Conservation (phyloP, 2,888 invertebrate genomes). For the Himalopsyche anomala region DNA sequence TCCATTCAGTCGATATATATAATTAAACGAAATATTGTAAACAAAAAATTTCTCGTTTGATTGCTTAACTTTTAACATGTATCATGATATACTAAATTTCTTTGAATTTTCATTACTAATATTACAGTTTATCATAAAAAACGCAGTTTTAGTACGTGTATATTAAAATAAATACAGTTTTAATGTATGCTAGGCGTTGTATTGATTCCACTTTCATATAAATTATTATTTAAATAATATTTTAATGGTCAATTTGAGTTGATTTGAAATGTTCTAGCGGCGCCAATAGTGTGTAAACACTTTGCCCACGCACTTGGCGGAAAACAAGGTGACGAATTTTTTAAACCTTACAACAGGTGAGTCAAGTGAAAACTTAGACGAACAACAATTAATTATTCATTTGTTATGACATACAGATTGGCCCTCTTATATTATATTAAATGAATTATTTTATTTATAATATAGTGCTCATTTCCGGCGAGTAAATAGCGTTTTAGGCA, state of each 20-base stretch:
- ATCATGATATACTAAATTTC: too few relatives aligned
- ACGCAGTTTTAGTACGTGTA: not conserved
- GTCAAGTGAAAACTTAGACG: constrained; percentile 22
- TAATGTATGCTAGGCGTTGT: not conserved
- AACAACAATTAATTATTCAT: too few relatives aligned
- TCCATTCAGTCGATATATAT: too few relatives aligned
- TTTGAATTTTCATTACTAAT: too few relatives aligned
- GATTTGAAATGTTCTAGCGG: constrained; percentile 1
- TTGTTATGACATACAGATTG: too few relatives aligned
- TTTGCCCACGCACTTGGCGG: constrained; percentile 4
- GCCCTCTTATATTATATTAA: too few relatives aligned
- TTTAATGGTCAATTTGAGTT: constrained; percentile 35
- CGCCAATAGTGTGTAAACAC: constrained; percentile 39
- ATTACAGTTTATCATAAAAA: not conserved
- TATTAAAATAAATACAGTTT: constrained; percentile 5
- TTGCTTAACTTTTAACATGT: too few relatives aligned
- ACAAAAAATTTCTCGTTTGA: too few relatives aligned
- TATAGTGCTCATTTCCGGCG: too few relatives aligned
- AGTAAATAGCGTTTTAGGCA: too few relatives aligned
- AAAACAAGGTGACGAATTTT: constrained; percentile 32
- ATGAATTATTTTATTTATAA: too few relatives aligned
- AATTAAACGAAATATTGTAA: too few relatives aligned
- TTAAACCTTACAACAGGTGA: constrained; percentile 4
- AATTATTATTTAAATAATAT: constrained; percentile 11
- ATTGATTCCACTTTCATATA: constrained; percentile 24